phyloP scores from a whole-genome alignment of 2,888 invertebrate species.

The Drosophila rubida region DNA sequence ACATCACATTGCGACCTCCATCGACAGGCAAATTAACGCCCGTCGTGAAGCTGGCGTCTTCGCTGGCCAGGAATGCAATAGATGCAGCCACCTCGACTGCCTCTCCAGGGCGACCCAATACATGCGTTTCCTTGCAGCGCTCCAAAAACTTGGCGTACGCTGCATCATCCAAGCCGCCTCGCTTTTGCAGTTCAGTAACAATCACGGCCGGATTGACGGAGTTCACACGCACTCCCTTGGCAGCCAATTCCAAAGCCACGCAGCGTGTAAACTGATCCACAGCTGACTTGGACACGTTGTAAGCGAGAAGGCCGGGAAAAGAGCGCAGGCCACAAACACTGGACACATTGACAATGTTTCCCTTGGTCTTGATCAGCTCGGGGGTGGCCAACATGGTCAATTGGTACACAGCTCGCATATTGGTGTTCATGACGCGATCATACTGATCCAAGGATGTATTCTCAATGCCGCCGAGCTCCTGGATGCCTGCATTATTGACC shows the following conservation, averaged over 20 bases:
- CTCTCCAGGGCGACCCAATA: slow-evolving; percentile 93
- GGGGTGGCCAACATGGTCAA: slow-evolving; percentile 95
- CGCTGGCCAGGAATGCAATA: slow-evolving; percentile 96
- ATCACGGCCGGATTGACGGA: slow-evolving; percentile 96
- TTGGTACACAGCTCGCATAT: slow-evolving; percentile 92
- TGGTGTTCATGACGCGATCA: slow-evolving; percentile 95
- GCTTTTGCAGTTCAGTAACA: slow-evolving; percentile 93
- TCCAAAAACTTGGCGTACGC: slow-evolving; percentile 94
- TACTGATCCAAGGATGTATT: slow-evolving; percentile 93
- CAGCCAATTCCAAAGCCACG: slow-evolving; percentile 93
- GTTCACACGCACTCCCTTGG: slow-evolving; percentile 94
- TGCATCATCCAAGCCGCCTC: slow-evolving; percentile 93
- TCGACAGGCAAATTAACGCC: slow-evolving; percentile 96
- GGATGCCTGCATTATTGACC: slow-evolving; percentile 95
- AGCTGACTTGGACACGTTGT: slow-evolving; percentile 96
- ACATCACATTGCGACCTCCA: slow-evolving; percentile 97
- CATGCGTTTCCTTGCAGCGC: slow-evolving; percentile 94
- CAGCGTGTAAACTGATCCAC: slow-evolving; percentile 98
- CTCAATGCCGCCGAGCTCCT: slow-evolving; percentile 93
- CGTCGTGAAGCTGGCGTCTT: slow-evolving; percentile 95
- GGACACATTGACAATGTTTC: slow-evolving; percentile 97
- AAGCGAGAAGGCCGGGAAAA: slow-evolving; percentile 95
- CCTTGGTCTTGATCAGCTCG: slow-evolving; percentile 92
- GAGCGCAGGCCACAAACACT: slow-evolving; percentile 96
- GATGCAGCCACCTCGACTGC: slow-evolving; percentile 94